A percentile compares a stretch with the other conserved stretches of the same genome.
Conservation (phyloP, 2,113 vertebrate genomes). For the Mustelus asterias region DNA sequence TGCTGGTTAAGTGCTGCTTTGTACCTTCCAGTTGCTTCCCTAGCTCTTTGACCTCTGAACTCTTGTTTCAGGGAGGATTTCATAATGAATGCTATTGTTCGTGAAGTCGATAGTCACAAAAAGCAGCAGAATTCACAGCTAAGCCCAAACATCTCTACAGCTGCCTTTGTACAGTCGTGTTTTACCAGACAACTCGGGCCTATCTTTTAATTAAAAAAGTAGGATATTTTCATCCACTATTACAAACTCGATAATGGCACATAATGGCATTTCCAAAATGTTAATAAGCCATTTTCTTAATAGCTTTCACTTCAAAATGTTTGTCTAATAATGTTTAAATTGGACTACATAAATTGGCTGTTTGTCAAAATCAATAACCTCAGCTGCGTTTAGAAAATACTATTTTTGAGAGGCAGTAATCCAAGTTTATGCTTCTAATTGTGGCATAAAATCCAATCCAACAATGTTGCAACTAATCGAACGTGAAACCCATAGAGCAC, state of each 20-base stretch:
- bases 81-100: constrained; percentile 2
- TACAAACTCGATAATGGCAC: neutral
- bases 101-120: neutral
- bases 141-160: neutral
- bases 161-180: neutral
- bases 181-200: neutral
- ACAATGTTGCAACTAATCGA: neutral
- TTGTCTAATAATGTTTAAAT: neutral
- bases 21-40: neutral
- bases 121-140: neutral
- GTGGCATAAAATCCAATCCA: neutral
- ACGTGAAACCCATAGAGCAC: neutral
- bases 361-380: neutral
- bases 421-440: neutral
- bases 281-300: neutral
- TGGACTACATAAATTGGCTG: neutral
- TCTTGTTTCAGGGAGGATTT: constrained; percentile 9
- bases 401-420: neutral
- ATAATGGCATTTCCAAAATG: neutral
- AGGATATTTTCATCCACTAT: neutral
- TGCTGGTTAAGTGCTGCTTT: constrained; percentile 6
- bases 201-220: neutral
- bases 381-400: neutral
- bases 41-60: constrained; percentile 2
- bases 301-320: neutral